These are phyloP conservation scores for Seriola quinqueradiata DNA, from an alignment of 2,113 vertebrate genomes.

Conservation along the genomic window DNA sequence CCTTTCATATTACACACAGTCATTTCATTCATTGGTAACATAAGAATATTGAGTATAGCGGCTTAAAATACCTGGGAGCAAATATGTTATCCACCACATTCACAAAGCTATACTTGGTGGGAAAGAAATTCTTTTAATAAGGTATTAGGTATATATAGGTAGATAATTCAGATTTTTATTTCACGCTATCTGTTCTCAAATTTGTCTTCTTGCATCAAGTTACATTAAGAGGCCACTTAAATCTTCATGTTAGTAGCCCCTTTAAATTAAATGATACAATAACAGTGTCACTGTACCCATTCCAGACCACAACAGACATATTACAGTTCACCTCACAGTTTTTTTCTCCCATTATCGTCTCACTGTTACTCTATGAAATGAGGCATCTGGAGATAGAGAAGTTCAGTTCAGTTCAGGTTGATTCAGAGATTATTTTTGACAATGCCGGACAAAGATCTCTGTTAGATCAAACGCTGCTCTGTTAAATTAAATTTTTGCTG, in stretches of 20 bases:
- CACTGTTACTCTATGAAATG: background rate
- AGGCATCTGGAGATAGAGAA: slow-evolving; percentile 4
- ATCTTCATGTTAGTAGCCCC: background rate
- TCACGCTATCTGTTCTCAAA: background rate
- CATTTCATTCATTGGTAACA: background rate
- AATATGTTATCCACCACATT: background rate
- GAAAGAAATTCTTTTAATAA: background rate
- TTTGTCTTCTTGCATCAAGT: background rate
- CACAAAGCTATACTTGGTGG: background rate
- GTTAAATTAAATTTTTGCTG: background rate
- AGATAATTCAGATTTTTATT: background rate
- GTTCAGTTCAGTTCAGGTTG: background rate
- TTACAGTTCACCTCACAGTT: background rate
- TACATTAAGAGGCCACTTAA: background rate
- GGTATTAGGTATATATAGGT: background rate
- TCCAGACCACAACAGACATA: background rate
- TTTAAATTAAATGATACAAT: background rate
- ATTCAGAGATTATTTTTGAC: background rate
- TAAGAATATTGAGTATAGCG: background rate
- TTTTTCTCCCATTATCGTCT: background rate
- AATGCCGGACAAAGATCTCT: background rate
- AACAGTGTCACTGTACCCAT: background rate
- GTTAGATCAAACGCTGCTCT: background rate
- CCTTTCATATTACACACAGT: background rate
- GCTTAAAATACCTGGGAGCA: slow-evolving; percentile 21